phyloP scores from a whole-genome alignment of 2,888 invertebrate species.

The Euphydryas editha region DNA sequence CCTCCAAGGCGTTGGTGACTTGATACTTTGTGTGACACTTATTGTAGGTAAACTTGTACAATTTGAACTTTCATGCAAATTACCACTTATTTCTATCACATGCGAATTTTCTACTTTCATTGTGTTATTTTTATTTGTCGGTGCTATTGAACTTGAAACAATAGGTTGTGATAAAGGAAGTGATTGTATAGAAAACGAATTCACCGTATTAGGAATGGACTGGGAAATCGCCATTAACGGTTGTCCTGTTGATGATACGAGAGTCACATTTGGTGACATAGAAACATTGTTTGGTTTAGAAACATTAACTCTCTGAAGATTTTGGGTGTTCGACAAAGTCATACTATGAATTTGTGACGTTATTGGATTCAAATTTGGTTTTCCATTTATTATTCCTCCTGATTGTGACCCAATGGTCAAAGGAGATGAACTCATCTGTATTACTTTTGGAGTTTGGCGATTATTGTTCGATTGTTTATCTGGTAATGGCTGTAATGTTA shows the following conservation, averaged over 20 bases:
- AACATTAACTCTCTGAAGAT: slow-evolving; percentile 63
- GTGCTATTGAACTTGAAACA: slow-evolving; percentile 77
- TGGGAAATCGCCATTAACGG: slow-evolving; percentile 80
- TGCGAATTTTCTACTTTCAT: slow-evolving; percentile 76
- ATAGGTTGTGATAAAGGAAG: slow-evolving; percentile 78
- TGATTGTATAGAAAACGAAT: slow-evolving; percentile 73
- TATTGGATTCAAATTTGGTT: slow-evolving; percentile 75
- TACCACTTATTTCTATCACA: slow-evolving; percentile 78
- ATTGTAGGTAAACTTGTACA: slow-evolving; percentile 71
- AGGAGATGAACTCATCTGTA: slow-evolving; percentile 70
- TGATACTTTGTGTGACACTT: slow-evolving; percentile 75
- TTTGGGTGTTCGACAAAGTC: slow-evolving; percentile 69
- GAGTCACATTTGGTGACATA: slow-evolving; percentile 75
- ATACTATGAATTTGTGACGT: slow-evolving; percentile 78
- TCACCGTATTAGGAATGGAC: slow-evolving; percentile 65
- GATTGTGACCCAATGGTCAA: slow-evolving; percentile 64
- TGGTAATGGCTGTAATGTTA: slow-evolving; percentile 76
- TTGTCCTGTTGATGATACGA: slow-evolving; percentile 74
- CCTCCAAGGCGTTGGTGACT: slow-evolving; percentile 78
- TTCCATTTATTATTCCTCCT: slow-evolving; percentile 62
- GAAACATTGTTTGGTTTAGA: slow-evolving; percentile 68
- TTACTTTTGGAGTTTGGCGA: slow-evolving; percentile 74
- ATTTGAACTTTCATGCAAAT: slow-evolving; percentile 69
- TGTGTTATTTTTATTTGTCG: slow-evolving; percentile 63
- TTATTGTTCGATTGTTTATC: slow-evolving; percentile 69